Evolutionary conservation across 2,797 vertebrate species (phyloP).

Genomic region (Gymnothorax reevesii): DNA sequence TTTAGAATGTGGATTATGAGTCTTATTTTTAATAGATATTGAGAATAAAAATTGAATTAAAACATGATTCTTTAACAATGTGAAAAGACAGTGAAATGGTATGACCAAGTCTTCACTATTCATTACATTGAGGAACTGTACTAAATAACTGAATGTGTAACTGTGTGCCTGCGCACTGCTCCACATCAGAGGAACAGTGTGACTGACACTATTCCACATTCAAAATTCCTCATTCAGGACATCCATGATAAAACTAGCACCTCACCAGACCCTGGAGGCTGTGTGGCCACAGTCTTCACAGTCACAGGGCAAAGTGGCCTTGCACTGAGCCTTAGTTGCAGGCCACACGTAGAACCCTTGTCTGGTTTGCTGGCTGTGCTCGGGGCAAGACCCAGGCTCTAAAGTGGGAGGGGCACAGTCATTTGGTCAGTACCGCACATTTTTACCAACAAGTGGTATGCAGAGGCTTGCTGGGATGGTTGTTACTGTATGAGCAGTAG

Average conservation of each 20-base stretch:
- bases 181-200: background rate
- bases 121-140: background rate
- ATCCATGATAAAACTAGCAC: conserved; percentile 3
- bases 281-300: conserved; percentile 42
- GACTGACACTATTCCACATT: background rate
- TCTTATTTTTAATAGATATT: too few species aligned
- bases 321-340: conserved; percentile 52
- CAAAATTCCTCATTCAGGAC: background rate
- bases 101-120: background rate
- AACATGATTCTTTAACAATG: too few species aligned
- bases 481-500: background rate
- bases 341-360: conserved; percentile 71
- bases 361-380: conserved; percentile 53
- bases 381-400: conserved; percentile 58
- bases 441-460: background rate
- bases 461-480: background rate
- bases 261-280: conserved; percentile 66
- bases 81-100: background rate
- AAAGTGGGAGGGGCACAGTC: background rate
- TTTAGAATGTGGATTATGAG: too few species aligned
- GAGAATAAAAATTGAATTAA: too few species aligned
- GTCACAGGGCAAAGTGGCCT: conserved; percentile 51
- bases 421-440: background rate
- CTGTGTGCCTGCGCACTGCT: background rate
- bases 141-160: background rate